A percentile compares a stretch with the other conserved stretches of the same genome.
These are phyloP conservation scores for Gymnocypris eckloni DNA, from an alignment of 2,797 vertebrate genomes.

Conservation along the genomic window DNA sequence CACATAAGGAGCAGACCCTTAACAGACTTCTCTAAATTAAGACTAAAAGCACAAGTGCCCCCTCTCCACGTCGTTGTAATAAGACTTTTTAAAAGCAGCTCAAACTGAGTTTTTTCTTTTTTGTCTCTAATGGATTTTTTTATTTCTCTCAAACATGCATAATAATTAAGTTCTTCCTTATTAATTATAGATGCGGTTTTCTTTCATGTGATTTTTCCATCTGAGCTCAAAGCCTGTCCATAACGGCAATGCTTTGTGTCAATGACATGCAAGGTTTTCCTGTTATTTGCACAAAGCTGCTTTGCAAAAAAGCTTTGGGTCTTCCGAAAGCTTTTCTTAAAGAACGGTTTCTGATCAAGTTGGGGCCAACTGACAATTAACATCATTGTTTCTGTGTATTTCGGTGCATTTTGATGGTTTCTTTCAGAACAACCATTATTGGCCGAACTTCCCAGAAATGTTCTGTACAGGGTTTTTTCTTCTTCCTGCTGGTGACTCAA, in stretches of 20 bases:
- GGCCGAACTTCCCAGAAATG: slow-evolving; percentile 55
- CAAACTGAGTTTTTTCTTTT: slow-evolving; percentile 72
- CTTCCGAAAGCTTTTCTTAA: slow-evolving; percentile 45
- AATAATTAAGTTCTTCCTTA: slow-evolving; percentile 94
- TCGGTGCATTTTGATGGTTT: neutral
- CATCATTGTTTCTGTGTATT: slow-evolving; percentile 21
- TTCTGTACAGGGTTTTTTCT: slow-evolving; percentile 5
- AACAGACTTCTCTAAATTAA: slow-evolving; percentile 91
- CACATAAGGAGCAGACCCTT: slow-evolving; percentile 84
- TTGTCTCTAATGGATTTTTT: slow-evolving; percentile 94
- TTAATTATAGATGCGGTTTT: slow-evolving; percentile 89
- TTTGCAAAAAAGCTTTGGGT: slow-evolving; percentile 1
- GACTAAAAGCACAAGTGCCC: slow-evolving; percentile 84
- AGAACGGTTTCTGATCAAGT: slow-evolving; percentile 31
- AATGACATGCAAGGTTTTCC: slow-evolving; percentile 58
- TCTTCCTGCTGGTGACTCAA: slow-evolving; percentile 29
- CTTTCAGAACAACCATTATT: slow-evolving; percentile 21
- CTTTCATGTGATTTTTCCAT: slow-evolving; percentile 76
- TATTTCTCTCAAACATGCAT: slow-evolving; percentile 84
- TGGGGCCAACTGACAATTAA: neutral
- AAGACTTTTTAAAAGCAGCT: slow-evolving; percentile 83
- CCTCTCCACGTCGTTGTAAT: slow-evolving; percentile 73
- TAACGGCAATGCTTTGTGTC: slow-evolving; percentile 72
- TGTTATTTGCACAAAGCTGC: slow-evolving; percentile 48
- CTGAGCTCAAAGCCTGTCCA: slow-evolving; percentile 68